These are phyloP conservation scores for Ovibos moschatus DNA, from an alignment of 2,113 vertebrate species.

Conservation along the genomic window DNA sequence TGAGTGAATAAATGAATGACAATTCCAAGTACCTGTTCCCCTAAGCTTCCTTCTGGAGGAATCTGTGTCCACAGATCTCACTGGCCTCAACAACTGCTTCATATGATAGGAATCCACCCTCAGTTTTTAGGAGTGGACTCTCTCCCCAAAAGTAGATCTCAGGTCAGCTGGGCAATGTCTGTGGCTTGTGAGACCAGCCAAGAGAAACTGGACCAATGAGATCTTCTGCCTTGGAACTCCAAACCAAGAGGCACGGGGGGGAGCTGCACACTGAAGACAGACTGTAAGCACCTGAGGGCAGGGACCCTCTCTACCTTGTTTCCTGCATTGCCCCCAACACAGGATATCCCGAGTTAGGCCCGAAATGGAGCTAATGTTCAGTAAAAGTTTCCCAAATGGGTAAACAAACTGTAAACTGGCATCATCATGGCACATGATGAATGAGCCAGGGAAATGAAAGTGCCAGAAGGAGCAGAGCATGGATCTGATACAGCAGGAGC, in stretches of 20 bases:
- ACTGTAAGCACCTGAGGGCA: neutral
- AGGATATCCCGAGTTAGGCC: neutral
- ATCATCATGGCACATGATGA: neutral
- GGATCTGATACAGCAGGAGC: accelerated
- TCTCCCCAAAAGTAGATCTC: neutral
- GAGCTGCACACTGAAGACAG: neutral
- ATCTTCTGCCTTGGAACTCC: neutral
- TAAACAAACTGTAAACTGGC: neutral
- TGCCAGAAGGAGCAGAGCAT: neutral
- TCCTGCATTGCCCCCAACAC: neutral
- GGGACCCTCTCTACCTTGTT: neutral
- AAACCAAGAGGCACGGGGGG: neutral
- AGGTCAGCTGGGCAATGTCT: neutral
- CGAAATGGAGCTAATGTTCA: neutral
- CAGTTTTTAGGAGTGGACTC: neutral
- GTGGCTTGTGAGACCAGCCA: neutral
- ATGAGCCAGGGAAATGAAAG: neutral
- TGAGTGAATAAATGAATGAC: neutral
- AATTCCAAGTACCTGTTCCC: neutral
- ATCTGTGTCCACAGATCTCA: neutral
- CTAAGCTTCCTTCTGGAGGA: neutral
- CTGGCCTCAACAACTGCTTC: neutral
- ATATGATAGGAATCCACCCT: neutral
- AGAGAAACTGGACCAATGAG: neutral
- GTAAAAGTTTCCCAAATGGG: neutral